These are phyloP conservation scores for Phasia obesa DNA, from an alignment of 2,888 invertebrate species.

Conservation along the genomic window DNA sequence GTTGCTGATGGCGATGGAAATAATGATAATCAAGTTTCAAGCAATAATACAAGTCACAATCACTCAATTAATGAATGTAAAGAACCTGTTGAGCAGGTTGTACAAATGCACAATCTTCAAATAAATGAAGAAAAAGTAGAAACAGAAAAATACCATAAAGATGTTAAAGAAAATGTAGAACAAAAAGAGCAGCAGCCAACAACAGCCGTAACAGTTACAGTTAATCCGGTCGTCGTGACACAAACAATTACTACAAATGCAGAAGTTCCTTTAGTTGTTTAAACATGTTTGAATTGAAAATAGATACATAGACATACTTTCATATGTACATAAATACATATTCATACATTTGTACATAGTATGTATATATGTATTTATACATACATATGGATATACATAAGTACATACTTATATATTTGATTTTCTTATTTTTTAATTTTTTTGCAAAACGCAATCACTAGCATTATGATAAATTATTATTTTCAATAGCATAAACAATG, in stretches of 20 bases:
- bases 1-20: conserved; percentile 65
- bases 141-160: conserved; percentile 51
- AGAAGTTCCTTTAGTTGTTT: conserved; percentile 74
- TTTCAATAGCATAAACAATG: conserved; percentile 10
- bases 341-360: neutral
- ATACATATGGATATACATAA: no score
- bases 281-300: conserved; percentile 51
- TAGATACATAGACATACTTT: neutral
- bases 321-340: neutral
- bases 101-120: conserved; percentile 72
- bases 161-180: conserved; percentile 40
- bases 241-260: conserved; percentile 69
- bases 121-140: conserved; percentile 68
- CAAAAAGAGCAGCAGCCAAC: conserved; percentile 48
- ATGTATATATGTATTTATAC: no score
- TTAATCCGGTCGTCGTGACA: conserved; percentile 65
- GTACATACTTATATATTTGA: neutral
- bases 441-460: conserved; percentile 16
- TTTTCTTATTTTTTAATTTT: neutral
- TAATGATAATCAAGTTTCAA: conserved; percentile 74
- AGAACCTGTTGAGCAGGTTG: conserved; percentile 79
- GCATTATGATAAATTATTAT: conserved; percentile 28
- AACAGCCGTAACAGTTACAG: conserved; percentile 59
- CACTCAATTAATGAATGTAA: conserved; percentile 28
- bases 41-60: conserved; percentile 62